phyloP scores from a whole-genome alignment of 2,113 vertebrate genomes.

The Rhodinocichla rosea region DNA sequence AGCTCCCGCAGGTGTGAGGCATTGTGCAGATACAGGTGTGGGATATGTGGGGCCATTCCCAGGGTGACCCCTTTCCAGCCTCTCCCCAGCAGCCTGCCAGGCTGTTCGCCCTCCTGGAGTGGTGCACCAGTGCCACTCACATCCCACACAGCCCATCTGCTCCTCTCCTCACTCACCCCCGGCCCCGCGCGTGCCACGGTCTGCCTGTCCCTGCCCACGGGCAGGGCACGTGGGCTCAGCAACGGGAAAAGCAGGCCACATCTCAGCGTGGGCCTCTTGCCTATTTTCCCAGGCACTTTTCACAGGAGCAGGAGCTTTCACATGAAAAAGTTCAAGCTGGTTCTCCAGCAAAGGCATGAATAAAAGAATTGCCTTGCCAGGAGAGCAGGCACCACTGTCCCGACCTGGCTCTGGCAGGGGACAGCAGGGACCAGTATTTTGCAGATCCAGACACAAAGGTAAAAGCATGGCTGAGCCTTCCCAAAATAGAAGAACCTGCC shows the following conservation, averaged over 20 bases:
- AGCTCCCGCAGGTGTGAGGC: neutral
- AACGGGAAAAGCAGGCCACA: conserved; percentile 49
- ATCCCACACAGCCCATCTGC: conserved; percentile 46
- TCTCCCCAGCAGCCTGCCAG: neutral
- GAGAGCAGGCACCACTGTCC: neutral
- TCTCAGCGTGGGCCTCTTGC: conserved; percentile 63
- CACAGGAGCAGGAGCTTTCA: neutral
- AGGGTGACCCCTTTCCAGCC: neutral
- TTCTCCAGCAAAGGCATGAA: neutral
- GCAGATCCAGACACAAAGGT: neutral
- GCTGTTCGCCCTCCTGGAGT: neutral
- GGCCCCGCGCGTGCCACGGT: neutral
- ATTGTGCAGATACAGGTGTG: neutral
- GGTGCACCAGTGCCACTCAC: neutral
- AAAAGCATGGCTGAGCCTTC: neutral
- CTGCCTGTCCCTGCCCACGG: conserved; percentile 17
- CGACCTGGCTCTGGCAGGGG: neutral
- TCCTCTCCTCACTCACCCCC: neutral
- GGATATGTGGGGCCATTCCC: neutral
- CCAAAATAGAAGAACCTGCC: neutral
- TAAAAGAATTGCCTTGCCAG: neutral
- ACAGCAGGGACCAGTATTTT: neutral
- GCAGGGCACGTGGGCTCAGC: neutral
- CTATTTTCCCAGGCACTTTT: conserved; percentile 45
- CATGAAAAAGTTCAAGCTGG: conserved; percentile 24